Base-by-base conservation (phyloP, 2,888 invertebrate genomes). In the Exephanes ischioxanthus region DNA sequence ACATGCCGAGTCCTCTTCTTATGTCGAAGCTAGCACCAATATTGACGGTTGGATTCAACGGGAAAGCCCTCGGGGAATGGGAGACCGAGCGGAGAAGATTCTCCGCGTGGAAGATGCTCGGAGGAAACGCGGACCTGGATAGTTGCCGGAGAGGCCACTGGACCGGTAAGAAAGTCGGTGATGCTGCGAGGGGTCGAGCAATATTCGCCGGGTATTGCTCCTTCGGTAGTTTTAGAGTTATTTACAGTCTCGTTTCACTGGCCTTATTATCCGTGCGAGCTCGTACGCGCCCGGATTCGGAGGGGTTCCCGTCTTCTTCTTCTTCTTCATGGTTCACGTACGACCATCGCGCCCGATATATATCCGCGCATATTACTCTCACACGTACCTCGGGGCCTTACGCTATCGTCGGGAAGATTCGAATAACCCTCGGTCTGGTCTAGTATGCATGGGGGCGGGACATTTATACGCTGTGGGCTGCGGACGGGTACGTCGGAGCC, bases 191-290 rank as follows among this genome's bases (percentile, higher is more conserved):
- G 84, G 22, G 70, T 77, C 67, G 88, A 80, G 87, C 76, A 89
- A 90, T 90, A 89, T 90, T 88, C 77, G 67, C 63, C 68, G 79
- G 66, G 67, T 78, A 87, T 88, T 87, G 86, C 85, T 71, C 45
- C 55, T 68, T 84, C 77, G 86, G 87, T 88, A 88, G 68, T 88
- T 80, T 85, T 80, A 88, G 85, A 87, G 86, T 88, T 90, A 89
- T 90, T 89, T 89, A 84, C 88, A 80, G 75, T 82, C 67, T 78
- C 79, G 58, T 67, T 67, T 63, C 83, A 79, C 75, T 14, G 81
- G 67, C 58, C 33, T 53, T n/a, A 41, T 72, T 26, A 79, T 78
- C 71, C 55, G 71, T 67, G 19, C 9, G 67, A 71, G 63, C 53
- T 80, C 51, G 55, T 67, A 61, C 63, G 77, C 71, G 71, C 75